phyloP scores from a whole-genome alignment of 2,888 invertebrate genomes.

The Ectemnius continuus region DNA sequence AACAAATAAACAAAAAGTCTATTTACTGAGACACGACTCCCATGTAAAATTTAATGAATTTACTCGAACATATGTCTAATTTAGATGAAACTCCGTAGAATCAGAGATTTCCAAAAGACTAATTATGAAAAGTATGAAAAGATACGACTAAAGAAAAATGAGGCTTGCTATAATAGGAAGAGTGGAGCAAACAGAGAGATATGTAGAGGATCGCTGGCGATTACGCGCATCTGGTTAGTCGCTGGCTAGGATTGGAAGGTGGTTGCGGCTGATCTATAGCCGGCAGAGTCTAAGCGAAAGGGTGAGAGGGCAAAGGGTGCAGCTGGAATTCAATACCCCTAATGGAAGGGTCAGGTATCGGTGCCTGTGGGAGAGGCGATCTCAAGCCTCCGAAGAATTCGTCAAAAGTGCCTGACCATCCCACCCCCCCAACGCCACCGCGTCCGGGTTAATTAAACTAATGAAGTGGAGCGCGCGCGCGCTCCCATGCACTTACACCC shows the following conservation, averaged over 20 bases:
- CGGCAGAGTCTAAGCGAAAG: slow-evolving; percentile 11
- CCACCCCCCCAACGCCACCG: slow-evolving; percentile 33
- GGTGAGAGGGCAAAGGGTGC: slow-evolving; percentile 33
- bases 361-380: slow-evolving; percentile 17
- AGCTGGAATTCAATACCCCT: slow-evolving; percentile 67
- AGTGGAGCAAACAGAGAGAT: too few relatives aligned
- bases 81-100: too few relatives aligned
- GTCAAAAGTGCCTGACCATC: slow-evolving; percentile 37
- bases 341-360: slow-evolving; percentile 66
- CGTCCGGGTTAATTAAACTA: slow-evolving; percentile 67
- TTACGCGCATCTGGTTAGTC: slow-evolving; percentile 33
- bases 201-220: too few relatives aligned
- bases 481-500: slow-evolving; percentile 8
- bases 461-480: slow-evolving; percentile 62
- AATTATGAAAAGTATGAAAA: too few relatives aligned
- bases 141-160: too few relatives aligned
- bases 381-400: slow-evolving; percentile 35
- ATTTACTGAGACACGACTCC: too few relatives aligned
- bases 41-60: too few relatives aligned
- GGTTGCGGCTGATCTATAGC: slow-evolving; percentile 16
- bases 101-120: too few relatives aligned
- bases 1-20: too few relatives aligned
- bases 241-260: slow-evolving; percentile 15
- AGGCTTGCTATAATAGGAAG: too few relatives aligned
- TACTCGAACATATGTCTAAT: too few relatives aligned